phyloP scores from a whole-genome alignment of 2,113 vertebrate species.

The Colistium nudipinnis region DNA sequence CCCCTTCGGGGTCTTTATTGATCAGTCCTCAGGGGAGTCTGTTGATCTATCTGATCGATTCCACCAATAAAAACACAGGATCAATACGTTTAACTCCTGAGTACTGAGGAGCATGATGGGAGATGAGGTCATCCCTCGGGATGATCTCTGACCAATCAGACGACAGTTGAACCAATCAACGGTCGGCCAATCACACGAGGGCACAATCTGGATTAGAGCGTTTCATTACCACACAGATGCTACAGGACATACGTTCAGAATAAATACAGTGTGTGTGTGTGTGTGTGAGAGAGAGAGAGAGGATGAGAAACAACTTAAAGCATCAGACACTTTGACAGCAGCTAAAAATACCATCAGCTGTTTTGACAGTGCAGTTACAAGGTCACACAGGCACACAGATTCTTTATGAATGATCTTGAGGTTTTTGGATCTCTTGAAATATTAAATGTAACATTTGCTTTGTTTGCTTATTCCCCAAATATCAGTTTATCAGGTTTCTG shows the following conservation, averaged over 20 bases:
- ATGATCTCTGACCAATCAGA: constrained; percentile 15
- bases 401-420: too few species aligned
- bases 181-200: constrained; percentile 18
- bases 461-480: too few species aligned
- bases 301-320: background rate
- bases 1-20: too few species aligned
- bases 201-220: background rate
- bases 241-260: background rate
- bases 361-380: too few species aligned
- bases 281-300: background rate
- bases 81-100: too few species aligned
- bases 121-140: constrained; percentile 8
- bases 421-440: too few species aligned
- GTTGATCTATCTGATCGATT: too few species aligned
- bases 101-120: constrained; percentile 17
- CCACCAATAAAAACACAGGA: background rate
- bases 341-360: constrained; percentile 8
- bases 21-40: too few species aligned
- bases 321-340: constrained; percentile 2
- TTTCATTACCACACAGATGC: constrained; percentile 24
- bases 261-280: background rate
- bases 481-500: too few species aligned
- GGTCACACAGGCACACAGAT: too few species aligned
- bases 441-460: too few species aligned
- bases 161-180: background rate